phyloP scores from a whole-genome alignment of 2,113 vertebrate genomes.

The Scolopax mira region DNA sequence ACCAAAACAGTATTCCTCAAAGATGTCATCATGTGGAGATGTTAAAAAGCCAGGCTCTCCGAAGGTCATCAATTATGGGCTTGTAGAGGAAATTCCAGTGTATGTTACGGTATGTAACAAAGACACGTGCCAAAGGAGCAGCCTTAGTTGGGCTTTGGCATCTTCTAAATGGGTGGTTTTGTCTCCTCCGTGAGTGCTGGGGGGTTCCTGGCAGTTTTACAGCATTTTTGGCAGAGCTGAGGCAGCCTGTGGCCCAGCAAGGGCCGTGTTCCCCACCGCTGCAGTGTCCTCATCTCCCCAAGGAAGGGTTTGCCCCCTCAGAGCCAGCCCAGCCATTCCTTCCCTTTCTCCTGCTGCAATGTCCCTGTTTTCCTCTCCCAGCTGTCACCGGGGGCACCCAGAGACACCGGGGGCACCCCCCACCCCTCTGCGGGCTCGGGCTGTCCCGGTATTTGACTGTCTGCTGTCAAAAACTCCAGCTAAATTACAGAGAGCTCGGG shows the following conservation, averaged over 20 bases:
- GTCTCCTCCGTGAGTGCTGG: background rate
- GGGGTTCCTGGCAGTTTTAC: background rate
- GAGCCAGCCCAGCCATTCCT: background rate
- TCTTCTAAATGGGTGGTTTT: background rate
- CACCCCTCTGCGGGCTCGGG: fast-evolving
- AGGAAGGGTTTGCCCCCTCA: background rate
- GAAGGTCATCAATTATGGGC: background rate
- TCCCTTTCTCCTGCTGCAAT: background rate
- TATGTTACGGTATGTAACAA: background rate
- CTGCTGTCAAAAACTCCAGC: background rate
- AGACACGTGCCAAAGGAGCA: background rate
- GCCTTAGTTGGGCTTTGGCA: background rate
- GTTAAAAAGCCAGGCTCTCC: background rate
- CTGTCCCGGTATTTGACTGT: background rate
- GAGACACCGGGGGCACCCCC: background rate
- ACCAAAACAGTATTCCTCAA: background rate
- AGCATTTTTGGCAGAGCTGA: background rate
- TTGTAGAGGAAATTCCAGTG: background rate
- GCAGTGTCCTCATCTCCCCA: background rate
- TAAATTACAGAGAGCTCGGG: background rate
- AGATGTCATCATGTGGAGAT: background rate
- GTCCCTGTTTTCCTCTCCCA: background rate
- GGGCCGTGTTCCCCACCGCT: background rate
- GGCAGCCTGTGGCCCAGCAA: fast-evolving
- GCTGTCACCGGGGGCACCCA: background rate